These are phyloP conservation scores for Caerostris extrusa DNA, from an alignment of 1,140 invertebrate genomes.

Conservation along the genomic window DNA sequence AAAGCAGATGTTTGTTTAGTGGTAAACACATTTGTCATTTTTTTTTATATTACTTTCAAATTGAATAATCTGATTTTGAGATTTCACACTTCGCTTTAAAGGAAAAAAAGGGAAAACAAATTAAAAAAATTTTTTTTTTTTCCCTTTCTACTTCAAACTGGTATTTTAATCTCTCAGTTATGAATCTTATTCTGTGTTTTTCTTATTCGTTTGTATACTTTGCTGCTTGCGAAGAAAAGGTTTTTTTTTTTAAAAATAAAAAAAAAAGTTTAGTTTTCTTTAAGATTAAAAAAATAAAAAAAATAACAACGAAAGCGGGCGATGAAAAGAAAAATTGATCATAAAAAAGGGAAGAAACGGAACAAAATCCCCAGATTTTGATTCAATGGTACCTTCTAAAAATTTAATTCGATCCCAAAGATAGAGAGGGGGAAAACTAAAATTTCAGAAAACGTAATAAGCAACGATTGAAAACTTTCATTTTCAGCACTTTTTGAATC, in stretches of 20 bases:
- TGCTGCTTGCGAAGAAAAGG: neutral
- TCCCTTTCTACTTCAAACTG: neutral
- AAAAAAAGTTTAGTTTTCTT: constrained; percentile 36
- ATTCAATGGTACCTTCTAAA: neutral
- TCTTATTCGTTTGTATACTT: constrained; percentile 14
- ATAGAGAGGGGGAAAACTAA: neutral
- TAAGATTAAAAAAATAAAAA: neutral
- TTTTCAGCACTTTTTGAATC: constrained; percentile 36
- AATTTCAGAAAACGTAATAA: constrained; percentile 55
- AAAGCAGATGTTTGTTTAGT: neutral
- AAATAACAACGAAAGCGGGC: neutral
- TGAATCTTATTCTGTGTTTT: neutral
- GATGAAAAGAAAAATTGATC: constrained; percentile 22
- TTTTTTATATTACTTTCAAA: constrained; percentile 25
- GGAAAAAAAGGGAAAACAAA: neutral
- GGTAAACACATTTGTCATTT: neutral
- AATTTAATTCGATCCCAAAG: constrained; percentile 44
- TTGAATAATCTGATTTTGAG: constrained; percentile 54
- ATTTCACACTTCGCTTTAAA: constrained; percentile 39
- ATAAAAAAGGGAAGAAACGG: neutral
- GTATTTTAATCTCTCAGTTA: neutral
- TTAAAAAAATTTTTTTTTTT: neutral
- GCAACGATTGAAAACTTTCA: constrained; percentile 40
- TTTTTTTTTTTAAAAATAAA: neutral
- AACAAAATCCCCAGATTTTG: constrained; percentile 17